Base-by-base conservation (phyloP, 2,888 invertebrate species). In the Sericinus montela region DNA sequence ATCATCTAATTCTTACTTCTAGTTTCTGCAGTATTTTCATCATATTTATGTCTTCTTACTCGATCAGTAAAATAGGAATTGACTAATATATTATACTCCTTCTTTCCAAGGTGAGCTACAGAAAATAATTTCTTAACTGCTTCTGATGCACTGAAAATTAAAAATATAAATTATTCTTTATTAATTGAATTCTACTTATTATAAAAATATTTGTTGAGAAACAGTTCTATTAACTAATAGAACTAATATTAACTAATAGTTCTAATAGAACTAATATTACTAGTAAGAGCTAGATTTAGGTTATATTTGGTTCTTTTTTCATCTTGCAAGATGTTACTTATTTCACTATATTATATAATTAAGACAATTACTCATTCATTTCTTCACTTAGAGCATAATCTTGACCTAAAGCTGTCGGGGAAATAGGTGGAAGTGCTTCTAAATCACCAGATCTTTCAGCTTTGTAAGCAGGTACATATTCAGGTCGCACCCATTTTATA, bases 401-500 rank as follows among this genome's bases (percentile, higher is more conserved):
- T 11, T 73, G 57, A 6, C 91, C 80, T 29, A 90, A 57, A 51
- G 91, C 79, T 7, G 80, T 80, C n/a, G 83, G 69, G 51, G 92
- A 83, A n/a, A 94, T 67, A 0, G 86, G 57, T 1, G 91, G 84
- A 35, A 92, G 65, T 13, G 90, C 73, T 54, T 91, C 90, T 28
- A 93, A 76, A 73, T 96, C 96, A 0, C 96, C 95, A 58, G 93
- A 93, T 65, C 91, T 93, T 60, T 90, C 90, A 0, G 94, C 91
- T 62, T 92, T 90, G 53, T 90, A 91, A 38, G 91, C 90, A 0
- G 92, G 86, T 14, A 94, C 88, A 69, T 92, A 92, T 23, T 91
- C 91, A 0, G 96, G 96, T 23, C 92, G 89, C 5, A 91, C 89
- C 95, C 95, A 96, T 87, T 94, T 93, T 38, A 96, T 93, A 77